Percentiles rank a stretch among this genome's conserved stretches.
Conservation (phyloP, 2,888 invertebrate genomes). For the Gryllus longicercus region DNA sequence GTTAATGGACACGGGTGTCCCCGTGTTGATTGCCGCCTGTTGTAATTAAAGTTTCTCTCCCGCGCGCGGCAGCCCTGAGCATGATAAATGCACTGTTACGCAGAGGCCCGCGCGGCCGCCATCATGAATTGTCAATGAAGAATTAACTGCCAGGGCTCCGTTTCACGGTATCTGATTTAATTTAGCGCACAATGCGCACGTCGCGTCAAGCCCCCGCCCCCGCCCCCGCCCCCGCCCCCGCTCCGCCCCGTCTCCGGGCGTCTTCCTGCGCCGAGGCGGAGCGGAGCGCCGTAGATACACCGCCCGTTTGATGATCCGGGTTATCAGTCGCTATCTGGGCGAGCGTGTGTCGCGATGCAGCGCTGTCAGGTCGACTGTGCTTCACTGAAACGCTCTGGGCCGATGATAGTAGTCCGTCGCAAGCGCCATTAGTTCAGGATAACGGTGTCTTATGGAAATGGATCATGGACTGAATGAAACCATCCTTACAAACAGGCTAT, state of each 20-base stretch:
- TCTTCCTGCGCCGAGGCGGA: not conserved
- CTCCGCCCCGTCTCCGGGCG: not conserved
- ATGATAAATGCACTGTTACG: not conserved
- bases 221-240: not conserved
- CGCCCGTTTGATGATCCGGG: too few species aligned
- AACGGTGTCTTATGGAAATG: too few species aligned
- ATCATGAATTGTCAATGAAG: conserved; percentile 17
- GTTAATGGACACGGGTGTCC: not conserved
- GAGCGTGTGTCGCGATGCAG: too few species aligned
- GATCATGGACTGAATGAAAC: too few species aligned
- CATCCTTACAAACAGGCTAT: too few species aligned
- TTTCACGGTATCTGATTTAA: conserved; percentile 17
- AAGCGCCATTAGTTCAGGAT: too few species aligned
- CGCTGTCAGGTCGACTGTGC: too few species aligned
- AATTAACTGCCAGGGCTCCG: not conserved
- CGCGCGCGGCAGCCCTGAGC: not conserved
- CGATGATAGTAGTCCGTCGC: too few species aligned
- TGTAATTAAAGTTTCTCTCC: conserved; percentile 11
- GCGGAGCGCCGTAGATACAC: not conserved
- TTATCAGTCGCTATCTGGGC: too few species aligned
- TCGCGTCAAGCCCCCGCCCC: not conserved
- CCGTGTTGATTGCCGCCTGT: not conserved
- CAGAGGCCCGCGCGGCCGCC: not conserved
- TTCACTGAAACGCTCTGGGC: too few species aligned
- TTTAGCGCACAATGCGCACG: not conserved